These are phyloP conservation scores for Drosophila elegans DNA, from an alignment of 1,140 invertebrate genomes.

Conservation along the genomic window DNA sequence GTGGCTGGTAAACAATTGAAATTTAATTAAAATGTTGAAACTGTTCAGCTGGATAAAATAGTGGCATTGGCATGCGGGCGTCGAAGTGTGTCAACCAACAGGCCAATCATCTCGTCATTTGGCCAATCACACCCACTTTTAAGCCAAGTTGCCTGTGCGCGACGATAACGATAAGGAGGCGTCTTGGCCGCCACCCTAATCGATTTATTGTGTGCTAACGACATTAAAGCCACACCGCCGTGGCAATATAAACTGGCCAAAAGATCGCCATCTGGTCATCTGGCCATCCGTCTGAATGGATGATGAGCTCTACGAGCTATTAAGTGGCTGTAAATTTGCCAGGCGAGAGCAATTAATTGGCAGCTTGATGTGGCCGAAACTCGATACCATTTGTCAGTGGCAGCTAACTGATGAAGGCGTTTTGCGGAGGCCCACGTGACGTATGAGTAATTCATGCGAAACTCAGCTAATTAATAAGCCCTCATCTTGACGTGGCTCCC, in stretches of 20 bases:
- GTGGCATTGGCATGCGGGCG: constrained; percentile 30
- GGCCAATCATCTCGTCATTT: background rate
- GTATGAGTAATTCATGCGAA: constrained; percentile 66
- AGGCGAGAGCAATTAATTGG: constrained; percentile 59
- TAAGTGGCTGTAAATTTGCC: constrained; percentile 55
- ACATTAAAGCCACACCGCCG: constrained; percentile 37
- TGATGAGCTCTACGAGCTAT: constrained; percentile 31
- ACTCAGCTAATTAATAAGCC: constrained; percentile 66
- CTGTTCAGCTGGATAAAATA: constrained; percentile 25
- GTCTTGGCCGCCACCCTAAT: constrained; percentile 51
- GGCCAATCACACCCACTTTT: constrained; percentile 25
- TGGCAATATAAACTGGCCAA: constrained; percentile 37
- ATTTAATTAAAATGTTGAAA: constrained; percentile 62
- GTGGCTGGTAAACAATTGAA: constrained; percentile 40
- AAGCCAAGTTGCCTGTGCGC: constrained; percentile 31
- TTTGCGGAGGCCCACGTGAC: constrained; percentile 22
- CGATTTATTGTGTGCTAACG: constrained; percentile 67
- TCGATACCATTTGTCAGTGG: constrained; percentile 48
- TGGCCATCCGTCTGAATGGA: constrained; percentile 8
- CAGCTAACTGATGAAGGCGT: constrained; percentile 10
- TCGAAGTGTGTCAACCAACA: constrained; percentile 4
- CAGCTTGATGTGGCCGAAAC: constrained; percentile 44
- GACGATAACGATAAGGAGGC: constrained; percentile 56
- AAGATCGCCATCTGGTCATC: constrained; percentile 31
- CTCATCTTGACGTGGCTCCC: background rate